These are phyloP conservation scores for Dasyprocta punctata DNA, from an alignment of 2,113 vertebrate species.

Conservation along the genomic window DNA sequence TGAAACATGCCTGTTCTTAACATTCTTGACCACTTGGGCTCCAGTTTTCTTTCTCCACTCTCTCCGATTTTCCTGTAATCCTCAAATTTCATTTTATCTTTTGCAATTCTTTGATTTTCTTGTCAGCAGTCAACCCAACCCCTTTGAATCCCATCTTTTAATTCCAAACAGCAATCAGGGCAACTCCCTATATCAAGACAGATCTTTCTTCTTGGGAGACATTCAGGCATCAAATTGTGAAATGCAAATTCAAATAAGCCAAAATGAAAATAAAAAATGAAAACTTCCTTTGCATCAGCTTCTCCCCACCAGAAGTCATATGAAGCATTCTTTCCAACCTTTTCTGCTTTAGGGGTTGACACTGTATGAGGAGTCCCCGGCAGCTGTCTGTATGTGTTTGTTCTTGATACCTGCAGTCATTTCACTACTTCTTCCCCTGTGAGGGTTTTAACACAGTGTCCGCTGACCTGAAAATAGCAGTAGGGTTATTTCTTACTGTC, in stretches of 20 bases:
- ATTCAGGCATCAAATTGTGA: not conserved
- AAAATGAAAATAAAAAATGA: not conserved
- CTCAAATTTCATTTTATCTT: not conserved
- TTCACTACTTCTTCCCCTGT: not conserved
- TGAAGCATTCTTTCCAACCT: accelerated
- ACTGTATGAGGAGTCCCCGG: not conserved
- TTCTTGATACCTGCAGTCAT: not conserved
- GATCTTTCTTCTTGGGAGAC: not conserved
- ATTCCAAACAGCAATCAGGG: not conserved
- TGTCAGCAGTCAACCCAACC: not conserved
- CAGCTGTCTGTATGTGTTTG: not conserved
- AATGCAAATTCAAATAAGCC: not conserved
- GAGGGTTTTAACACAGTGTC: not conserved
- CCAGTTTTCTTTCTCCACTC: too few relatives aligned
- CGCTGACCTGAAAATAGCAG: too few relatives aligned
- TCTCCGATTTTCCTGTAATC: not conserved
- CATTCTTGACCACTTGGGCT: not conserved
- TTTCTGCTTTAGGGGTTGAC: not conserved
- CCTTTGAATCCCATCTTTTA: not conserved
- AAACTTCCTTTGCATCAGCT: not conserved
- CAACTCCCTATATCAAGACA: not conserved
- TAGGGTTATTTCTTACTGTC: not conserved
- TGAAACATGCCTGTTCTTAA: not conserved
- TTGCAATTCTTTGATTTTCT: not conserved
- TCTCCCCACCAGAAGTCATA: accelerated